Evolutionary conservation across 92 coral and sea anemone species (phyloP), one percentile per base, ranked within the genome.

Genomic region (Porites lobata): DNA sequence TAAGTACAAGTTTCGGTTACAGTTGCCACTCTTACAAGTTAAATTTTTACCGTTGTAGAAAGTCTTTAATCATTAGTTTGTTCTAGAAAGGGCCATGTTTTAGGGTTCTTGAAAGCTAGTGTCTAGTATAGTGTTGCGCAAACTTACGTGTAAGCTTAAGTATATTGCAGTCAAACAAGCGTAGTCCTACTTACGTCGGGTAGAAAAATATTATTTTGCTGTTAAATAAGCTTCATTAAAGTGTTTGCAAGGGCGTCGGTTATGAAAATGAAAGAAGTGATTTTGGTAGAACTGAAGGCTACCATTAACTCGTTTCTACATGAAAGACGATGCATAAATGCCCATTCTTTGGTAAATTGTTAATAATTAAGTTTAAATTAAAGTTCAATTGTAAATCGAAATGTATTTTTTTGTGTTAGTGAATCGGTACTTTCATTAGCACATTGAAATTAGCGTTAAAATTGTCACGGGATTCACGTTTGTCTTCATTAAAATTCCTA

Each of bases 231-330:
- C 15, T 54, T 54, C 14, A 54, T 54, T 10, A 54, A 54, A 10
- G 15, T 56, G 61, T 56, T 7, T 56, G 11, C 4, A 11, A 56
- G 61, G 6, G 47, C 47, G 47, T 38, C 47, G 47, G 47, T 38
- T 38, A 38, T 38, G 47, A 38, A 38, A 15, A 11, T 68, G 50
- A 22, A 67, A 67, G 32, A 67, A 65, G 24, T 2, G 8, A 32
- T 20, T 65, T 65, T 65, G 70, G 12, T 32, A 53, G 43, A 69
- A 69, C 75, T 32, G 75, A 69, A 69, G 32, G 75, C 14, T 32
- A 32, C 52, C 4, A 3, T 2, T 11, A 13, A 47, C 75, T 69
- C n/a, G 38, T 22, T 43, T 32, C 43, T 53, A 38, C 47, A 38
- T 38, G 47, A 38, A 38, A 38, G 47, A 38, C 47, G 47, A 38